Evolutionary conservation across 1,140 invertebrate species (phyloP), one percentile per base, ranked within the genome.

Genomic region (Procambarus virginalis): DNA sequence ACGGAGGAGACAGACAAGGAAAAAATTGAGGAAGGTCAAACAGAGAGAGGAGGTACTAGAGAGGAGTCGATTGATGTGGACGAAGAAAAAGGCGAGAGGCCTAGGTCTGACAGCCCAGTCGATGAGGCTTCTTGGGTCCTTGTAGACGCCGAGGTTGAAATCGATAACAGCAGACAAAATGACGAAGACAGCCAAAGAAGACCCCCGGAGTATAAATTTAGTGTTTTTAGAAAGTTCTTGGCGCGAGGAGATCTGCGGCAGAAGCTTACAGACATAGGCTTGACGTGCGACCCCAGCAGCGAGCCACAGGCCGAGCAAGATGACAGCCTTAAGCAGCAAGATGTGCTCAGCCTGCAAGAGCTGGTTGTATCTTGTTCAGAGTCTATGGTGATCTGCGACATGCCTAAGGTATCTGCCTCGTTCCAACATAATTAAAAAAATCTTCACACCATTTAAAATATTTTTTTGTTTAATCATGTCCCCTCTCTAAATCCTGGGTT

Each of bases 341-440:
- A 49, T 17, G 58, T 78, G 8, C 17, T 17, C 22, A 78, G 58
- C 5, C 17, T 79, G 68, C 51, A 64, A 12, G 82, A 89, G 34
- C 34, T 89, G 58, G 60, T 78, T 20, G 45, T 84, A 51, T 89
- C 88, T 34, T 89, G 88, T 76, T 84, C 81, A 14, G 81, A 89
- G 49, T 89, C 88, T 10, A 89, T 89, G 73, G 88, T 89, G 55
- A 89, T 89, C 81, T 89, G 88, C 49, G 58, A 89, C 82, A 68
- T 89, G 22, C 88, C 88, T 45, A 45, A 89, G 81, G 88, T 89
- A 20, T 55, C 8, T 55, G 51, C 51, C 51, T 34, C 34, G 34
- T 34, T 34, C 34, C 34, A 34, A 34, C 34, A 34, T 34, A 34
- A 34, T 34, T 1, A 34, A 34, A 34, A 34, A 34, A 34, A 34